Percentiles rank a stretch among this genome's conserved stretches.
Conservation (phyloP, 2,113 vertebrate genomes). For the Calidris pygmaea region DNA sequence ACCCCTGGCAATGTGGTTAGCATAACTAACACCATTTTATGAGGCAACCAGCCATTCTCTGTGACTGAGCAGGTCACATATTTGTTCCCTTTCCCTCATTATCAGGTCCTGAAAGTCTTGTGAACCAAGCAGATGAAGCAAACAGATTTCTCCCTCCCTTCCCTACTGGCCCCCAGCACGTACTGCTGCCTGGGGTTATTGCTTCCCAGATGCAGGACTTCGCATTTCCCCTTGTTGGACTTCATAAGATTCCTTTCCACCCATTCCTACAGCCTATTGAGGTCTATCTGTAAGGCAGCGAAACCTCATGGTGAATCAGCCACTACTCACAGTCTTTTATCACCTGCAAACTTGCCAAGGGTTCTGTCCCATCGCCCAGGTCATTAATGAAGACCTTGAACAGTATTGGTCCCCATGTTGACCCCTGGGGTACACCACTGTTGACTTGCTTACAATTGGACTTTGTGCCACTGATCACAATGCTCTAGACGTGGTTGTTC, state of each 20-base stretch:
- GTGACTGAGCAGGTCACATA: not conserved
- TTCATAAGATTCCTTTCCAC: not conserved
- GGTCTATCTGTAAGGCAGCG: not conserved
- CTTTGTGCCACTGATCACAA: not conserved
- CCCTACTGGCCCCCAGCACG: not conserved
- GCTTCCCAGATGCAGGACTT: not conserved
- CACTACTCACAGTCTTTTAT: not conserved
- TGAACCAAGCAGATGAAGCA: not conserved
- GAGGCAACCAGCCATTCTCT: not conserved
- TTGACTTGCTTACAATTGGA: not conserved
- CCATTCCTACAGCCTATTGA: not conserved
- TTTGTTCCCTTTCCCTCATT: not conserved
- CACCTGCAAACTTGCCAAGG: not conserved
- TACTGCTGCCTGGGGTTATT: not conserved
- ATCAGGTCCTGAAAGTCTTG: not conserved
- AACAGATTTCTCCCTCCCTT: not conserved
- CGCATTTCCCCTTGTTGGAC: not conserved
- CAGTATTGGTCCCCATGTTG: not conserved
- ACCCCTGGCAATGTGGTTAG: not conserved
- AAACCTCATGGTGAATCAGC: not conserved
- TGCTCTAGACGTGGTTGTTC: fast-evolving
- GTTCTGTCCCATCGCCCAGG: not conserved
- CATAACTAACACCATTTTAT: not conserved
- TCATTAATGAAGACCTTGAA: not conserved
- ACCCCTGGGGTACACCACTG: not conserved